A percentile compares a stretch with the other conserved stretches of the same genome.
phyloP scores from a whole-genome alignment of 2,888 invertebrate genomes.

The Apodemia duryi region DNA sequence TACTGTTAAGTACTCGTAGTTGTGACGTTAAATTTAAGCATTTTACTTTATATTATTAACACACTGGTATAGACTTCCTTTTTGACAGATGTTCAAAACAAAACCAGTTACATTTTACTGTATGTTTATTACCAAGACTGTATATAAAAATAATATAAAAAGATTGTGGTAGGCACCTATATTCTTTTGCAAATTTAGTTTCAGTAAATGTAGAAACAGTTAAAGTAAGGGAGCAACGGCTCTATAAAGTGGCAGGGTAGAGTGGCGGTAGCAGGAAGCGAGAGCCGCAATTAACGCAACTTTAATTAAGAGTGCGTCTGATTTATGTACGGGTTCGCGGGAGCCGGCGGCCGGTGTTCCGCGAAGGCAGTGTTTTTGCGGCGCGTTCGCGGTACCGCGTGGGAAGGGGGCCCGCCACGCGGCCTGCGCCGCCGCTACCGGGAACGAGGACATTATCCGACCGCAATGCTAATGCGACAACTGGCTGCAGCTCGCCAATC shows the following conservation, averaged over 20 bases:
- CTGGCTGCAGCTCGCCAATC: not conserved
- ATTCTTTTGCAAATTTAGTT: not conserved
- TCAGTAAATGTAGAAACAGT: not conserved
- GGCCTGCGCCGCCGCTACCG: constrained; percentile 16
- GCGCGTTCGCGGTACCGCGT: constrained; percentile 33
- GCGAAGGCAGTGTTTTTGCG: constrained; percentile 39
- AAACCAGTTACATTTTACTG: no score
- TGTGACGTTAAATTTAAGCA: no score
- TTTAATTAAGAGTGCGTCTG: constrained; percentile 52
- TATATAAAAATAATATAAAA: no score
- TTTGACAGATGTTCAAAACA: no score
- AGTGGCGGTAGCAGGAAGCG: constrained; percentile 23
- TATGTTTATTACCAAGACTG: no score
- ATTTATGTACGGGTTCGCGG: constrained; percentile 42
- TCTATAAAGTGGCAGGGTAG: constrained; percentile 1
- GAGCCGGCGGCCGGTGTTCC: constrained; percentile 35
- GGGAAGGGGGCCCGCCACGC: constrained; percentile 15
- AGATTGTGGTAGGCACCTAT: not conserved
- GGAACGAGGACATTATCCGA: not conserved
- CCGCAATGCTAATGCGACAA: not conserved
- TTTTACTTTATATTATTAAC: no score
- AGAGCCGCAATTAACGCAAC: constrained; percentile 51
- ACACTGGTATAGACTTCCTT: no score
- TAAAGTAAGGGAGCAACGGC: constrained; percentile 25
- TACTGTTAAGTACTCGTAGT: no score